Base-by-base conservation (phyloP, 2,888 invertebrate species). In the Erebia aethiops region DNA sequence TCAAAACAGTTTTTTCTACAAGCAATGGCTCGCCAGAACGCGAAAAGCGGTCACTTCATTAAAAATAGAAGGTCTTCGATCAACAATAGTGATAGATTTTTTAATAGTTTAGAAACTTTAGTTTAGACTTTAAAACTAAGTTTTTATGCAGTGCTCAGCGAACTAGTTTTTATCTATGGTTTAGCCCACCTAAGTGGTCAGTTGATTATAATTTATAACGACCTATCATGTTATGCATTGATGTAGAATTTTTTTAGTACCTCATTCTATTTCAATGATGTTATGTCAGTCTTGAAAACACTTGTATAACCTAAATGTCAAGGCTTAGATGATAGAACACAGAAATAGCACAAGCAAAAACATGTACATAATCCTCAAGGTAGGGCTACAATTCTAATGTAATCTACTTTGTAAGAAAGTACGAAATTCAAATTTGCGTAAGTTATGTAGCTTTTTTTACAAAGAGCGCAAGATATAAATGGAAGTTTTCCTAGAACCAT, bases 401-500 rank as follows among this genome's bases (percentile, higher is more conserved):
- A n/a, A 58, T n/a, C 16, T n/a, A 52, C 41, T 64, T 16, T 16
- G 52, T 16, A 56, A 18, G 43, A 65, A 65, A 64, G 64, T 64
- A 41, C 16, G n/a, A 52, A 64, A 56, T 43, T 64, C 26, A 26
- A 18, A 35, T 67, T 58, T 67, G 67, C 67, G 67, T 58, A 43
- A 58, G 49, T 67, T 67, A 58, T 13, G 21, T 35, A 26, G 16
- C 16, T 58, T 67, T 63, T n/a, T 56, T 65, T 58, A 67, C 49
- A 67, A 67, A 51, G 21, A 60, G 60, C 35, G 67, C 67, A 11
- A 60, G 67, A 41, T 67, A 67, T 67, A 67, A 67, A 67, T 67
- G 67, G 67, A 35, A 51, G 67, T 69, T 71, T 74, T 71, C 69
- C 64, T 70, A 67, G 67, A 74, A 72, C 21, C 68, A 60, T 52